These are phyloP conservation scores for Melanchra persicariae DNA, from an alignment of 2,888 invertebrate genomes.

Conservation along the genomic window DNA sequence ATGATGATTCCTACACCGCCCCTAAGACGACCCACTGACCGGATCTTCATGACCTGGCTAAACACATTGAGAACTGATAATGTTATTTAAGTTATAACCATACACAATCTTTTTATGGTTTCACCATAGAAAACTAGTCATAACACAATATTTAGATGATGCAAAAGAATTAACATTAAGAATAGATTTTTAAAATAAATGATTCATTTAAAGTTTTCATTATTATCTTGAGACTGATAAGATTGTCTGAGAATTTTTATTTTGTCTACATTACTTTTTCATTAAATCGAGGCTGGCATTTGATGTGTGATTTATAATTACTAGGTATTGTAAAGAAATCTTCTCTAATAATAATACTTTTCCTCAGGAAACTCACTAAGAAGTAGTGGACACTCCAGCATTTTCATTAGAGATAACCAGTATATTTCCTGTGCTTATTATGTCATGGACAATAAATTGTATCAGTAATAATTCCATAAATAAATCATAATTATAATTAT, in stretches of 20 bases:
- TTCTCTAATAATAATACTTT: not conserved
- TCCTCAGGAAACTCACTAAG: too few species aligned
- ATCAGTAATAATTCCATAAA: too few species aligned
- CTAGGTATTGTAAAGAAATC: not conserved
- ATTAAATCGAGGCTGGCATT: too few species aligned
- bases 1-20: too few species aligned
- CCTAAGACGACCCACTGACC: too few species aligned
- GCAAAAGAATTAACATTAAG: not conserved
- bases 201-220: not conserved
- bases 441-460: too few species aligned
- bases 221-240: conserved; percentile 49
- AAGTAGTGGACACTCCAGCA: not conserved
- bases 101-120: not conserved
- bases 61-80: not conserved
- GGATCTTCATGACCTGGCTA: not conserved
- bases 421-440: not conserved
- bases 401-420: not conserved
- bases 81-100: not conserved
- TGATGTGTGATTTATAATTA: too few species aligned
- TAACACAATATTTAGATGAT: not conserved
- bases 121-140: not conserved
- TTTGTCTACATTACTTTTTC: conserved; percentile 27
- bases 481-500: too few species aligned
- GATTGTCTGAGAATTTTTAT: conserved; percentile 39
- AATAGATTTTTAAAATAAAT: not conserved